Percentiles rank a stretch among this genome's conserved stretches.
These are phyloP conservation scores for Palaemon carinicauda DNA, from an alignment of 1,140 invertebrate genomes.

Conservation along the genomic window DNA sequence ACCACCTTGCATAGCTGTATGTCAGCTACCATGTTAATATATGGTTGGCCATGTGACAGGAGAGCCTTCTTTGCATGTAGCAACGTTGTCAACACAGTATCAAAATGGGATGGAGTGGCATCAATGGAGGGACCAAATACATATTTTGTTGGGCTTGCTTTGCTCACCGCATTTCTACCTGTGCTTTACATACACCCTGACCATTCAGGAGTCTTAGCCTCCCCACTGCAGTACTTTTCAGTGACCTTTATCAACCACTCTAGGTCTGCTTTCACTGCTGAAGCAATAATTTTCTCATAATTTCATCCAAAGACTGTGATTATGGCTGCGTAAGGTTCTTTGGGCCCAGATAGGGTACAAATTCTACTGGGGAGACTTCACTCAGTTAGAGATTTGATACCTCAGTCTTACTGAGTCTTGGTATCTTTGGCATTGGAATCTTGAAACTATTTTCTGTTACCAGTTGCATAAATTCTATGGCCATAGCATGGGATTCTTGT, in stretches of 20 bases:
- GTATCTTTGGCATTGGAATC: background rate
- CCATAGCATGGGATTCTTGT: background rate
- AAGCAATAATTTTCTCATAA: background rate
- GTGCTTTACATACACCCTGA: background rate
- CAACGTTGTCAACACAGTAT: background rate
- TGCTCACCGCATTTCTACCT: background rate
- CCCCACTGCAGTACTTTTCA: background rate
- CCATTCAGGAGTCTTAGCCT: background rate
- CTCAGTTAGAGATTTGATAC: background rate
- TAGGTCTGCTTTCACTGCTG: background rate
- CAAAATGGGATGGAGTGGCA: background rate
- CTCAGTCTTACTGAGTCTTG: background rate
- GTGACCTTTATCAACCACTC: background rate
- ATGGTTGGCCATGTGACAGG: background rate
- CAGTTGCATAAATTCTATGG: no score
- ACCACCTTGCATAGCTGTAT: background rate
- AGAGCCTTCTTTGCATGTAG: background rate
- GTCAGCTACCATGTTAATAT: background rate
- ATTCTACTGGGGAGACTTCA: background rate
- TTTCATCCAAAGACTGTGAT: background rate
- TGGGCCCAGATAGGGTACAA: background rate
- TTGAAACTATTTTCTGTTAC: background rate
- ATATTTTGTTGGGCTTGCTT: background rate
- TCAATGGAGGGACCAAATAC: constrained; percentile 3
- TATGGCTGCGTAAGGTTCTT: background rate